These are phyloP conservation scores for Cheirogaleus major DNA, from an alignment of 2,797 vertebrate genomes.

Conservation along the genomic window DNA sequence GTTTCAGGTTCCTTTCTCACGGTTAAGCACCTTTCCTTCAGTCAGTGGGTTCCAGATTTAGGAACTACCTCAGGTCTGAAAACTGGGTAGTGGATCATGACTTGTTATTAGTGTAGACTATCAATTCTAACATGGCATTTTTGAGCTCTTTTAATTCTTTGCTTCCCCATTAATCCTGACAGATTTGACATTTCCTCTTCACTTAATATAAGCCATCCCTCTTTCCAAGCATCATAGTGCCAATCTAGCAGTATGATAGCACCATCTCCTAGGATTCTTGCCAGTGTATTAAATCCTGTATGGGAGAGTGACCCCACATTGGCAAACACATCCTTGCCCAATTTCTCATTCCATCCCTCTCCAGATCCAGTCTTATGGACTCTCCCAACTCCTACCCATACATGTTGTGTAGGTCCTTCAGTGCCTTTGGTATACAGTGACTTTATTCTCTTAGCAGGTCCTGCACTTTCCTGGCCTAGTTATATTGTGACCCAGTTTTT, in stretches of 20 bases:
- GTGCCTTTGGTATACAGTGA: background rate
- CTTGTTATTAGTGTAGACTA: background rate
- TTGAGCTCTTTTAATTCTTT: background rate
- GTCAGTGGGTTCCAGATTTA: background rate
- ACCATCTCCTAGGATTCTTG: background rate
- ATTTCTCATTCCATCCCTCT: background rate
- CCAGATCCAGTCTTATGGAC: background rate
- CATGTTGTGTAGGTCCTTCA: background rate
- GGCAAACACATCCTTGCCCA: background rate
- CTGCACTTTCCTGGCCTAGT: background rate
- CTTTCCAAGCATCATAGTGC: background rate
- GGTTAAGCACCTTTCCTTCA: background rate
- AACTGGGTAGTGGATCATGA: background rate
- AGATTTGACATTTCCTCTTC: background rate
- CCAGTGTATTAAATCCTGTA: background rate
- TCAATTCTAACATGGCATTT: background rate
- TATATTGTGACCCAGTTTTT: background rate
- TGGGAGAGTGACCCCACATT: background rate
- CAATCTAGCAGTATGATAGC: background rate
- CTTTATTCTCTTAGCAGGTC: background rate
- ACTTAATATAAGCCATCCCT: background rate
- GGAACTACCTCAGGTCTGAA: background rate
- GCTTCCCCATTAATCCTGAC: background rate
- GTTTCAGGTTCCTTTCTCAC: background rate
- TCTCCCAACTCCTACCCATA: background rate